Evolutionary conservation across 1,140 invertebrate genomes (phyloP).

Genomic region (Steinernema khuongi): DNA sequence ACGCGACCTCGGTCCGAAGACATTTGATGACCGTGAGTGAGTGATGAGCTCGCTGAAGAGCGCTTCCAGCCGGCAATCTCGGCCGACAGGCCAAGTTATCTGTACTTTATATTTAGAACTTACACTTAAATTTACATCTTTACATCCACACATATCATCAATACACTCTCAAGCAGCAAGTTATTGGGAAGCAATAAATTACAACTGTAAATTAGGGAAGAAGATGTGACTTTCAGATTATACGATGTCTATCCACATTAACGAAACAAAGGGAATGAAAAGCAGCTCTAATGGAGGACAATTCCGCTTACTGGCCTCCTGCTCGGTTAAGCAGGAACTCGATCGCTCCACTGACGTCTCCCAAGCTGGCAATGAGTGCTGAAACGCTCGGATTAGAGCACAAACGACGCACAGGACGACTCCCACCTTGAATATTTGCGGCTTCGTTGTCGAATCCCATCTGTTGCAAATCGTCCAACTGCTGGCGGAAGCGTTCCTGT

Average conservation of each 20-base stretch:
- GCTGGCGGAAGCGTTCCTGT: neutral
- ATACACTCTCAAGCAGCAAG: no score
- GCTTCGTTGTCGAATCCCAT: neutral
- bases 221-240: neutral
- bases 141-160: no score
- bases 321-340: no score
- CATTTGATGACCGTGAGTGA: neutral
- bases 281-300: neutral
- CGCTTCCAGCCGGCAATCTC: no score
- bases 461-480: neutral
- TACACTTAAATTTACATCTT: no score
- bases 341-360: neutral
- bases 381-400: neutral
- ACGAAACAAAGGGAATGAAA: neutral
- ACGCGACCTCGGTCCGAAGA: constrained; percentile 1
- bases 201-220: neutral
- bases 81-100: no score
- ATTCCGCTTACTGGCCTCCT: no score
- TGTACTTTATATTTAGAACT: no score
- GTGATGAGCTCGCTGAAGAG: neutral
- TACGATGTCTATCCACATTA: neutral
- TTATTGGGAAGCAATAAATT: constrained; percentile 15
- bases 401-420: neutral
- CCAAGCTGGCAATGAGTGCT: neutral
- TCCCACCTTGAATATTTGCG: neutral